Evolutionary conservation across 1,140 invertebrate genomes (phyloP).

Genomic region (Sinonovacula constricta): DNA sequence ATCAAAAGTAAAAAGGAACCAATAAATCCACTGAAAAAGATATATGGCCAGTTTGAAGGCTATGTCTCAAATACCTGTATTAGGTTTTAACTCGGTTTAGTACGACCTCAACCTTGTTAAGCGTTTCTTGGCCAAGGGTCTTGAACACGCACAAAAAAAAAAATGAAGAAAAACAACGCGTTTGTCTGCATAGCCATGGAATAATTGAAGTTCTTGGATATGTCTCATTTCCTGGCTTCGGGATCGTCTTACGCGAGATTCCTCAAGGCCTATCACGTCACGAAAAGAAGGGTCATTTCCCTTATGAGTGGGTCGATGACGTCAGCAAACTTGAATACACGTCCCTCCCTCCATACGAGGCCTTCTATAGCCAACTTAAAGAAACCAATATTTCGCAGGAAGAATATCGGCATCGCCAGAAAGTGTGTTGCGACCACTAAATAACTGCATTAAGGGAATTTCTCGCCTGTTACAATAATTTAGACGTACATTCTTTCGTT

Average conservation of each 20-base stretch:
- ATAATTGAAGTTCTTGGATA: conserved; percentile 34
- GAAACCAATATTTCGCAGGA: conserved; percentile 42
- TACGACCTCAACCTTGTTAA: conserved; percentile 56
- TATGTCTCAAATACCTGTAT: conserved; percentile 30
- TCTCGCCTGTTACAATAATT: conserved; percentile 54
- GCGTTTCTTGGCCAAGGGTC: conserved; percentile 19
- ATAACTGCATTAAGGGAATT: conserved; percentile 56
- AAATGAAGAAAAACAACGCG: conserved; percentile 29
- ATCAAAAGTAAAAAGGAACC: neutral
- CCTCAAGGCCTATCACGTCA: conserved; percentile 54
- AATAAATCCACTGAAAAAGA: neutral
- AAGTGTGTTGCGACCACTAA: conserved; percentile 47
- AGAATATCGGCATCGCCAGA: conserved; percentile 51
- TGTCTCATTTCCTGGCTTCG: conserved; percentile 52
- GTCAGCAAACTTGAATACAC: conserved; percentile 38
- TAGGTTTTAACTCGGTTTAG: conserved; percentile 34
- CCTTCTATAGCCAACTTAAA: conserved; percentile 55
- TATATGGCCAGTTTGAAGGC: conserved; percentile 1
- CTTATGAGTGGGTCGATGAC: conserved; percentile 53
- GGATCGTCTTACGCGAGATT: conserved; percentile 49
- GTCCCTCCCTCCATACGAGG: conserved; percentile 22
- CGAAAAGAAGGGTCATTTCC: conserved; percentile 56
- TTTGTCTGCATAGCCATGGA: conserved; percentile 38
- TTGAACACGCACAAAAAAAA: conserved; percentile 28
- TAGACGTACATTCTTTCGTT: conserved; percentile 50